phyloP scores from a whole-genome alignment of 2,888 invertebrate species.

The Leptinotarsa juncta region DNA sequence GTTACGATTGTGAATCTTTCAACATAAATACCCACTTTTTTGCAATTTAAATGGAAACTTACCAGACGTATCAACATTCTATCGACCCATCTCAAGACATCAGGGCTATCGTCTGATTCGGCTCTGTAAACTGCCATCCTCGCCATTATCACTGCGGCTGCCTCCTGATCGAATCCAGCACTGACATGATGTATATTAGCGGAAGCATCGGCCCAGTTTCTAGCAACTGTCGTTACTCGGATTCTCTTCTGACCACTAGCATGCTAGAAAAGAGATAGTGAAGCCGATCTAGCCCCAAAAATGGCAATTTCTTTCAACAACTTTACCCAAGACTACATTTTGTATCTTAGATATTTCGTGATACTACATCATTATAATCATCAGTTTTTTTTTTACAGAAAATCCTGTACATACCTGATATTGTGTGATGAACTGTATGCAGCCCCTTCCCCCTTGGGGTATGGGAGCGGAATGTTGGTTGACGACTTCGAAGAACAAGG shows the following conservation, averaged over 20 bases:
- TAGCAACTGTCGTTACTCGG: conserved; percentile 95
- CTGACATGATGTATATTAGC: conserved; percentile 90
- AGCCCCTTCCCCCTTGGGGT: conserved; percentile 95
- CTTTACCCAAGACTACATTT: too few species aligned
- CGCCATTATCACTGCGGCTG: conserved; percentile 97
- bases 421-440: conserved; percentile 97
- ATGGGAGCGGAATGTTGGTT: conserved; percentile 95
- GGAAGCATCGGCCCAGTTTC: conserved; percentile 97
- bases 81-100: conserved; percentile 98
- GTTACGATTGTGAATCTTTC: too few species aligned
- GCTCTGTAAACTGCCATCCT: conserved; percentile 96
- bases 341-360: too few species aligned
- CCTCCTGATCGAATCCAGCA: conserved; percentile 98
- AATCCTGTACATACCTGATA: conserved; percentile 75
- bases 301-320: too few species aligned
- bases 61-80: conserved; percentile 96
- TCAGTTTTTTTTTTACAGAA: neutral
- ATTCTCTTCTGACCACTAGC: conserved; percentile 95
- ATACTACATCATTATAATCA: too few species aligned
- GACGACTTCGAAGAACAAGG: conserved; percentile 96
- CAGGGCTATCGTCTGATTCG: conserved; percentile 94
- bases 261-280: conserved; percentile 68
- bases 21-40: too few species aligned
- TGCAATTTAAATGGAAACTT: conserved; percentile 50
- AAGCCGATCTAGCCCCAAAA: too few species aligned